Percentiles rank a stretch among this genome's conserved stretches.
phyloP scores from a whole-genome alignment of 2,888 invertebrate species.

The Stenchaetothrips biformis region DNA sequence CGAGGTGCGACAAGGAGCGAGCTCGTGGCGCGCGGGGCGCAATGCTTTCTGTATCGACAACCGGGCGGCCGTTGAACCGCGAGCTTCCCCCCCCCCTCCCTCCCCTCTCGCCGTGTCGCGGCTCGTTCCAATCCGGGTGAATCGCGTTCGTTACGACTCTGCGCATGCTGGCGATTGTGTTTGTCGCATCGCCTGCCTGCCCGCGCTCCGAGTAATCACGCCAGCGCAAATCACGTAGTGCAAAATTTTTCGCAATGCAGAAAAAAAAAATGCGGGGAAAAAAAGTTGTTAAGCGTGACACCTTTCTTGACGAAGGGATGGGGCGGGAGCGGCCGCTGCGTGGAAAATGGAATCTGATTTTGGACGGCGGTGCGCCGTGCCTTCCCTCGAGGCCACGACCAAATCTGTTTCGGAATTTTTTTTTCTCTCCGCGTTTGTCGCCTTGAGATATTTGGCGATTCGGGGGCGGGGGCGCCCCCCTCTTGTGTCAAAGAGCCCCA shows the following conservation, averaged over 20 bases:
- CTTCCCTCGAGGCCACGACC: not conserved
- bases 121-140: too few relatives aligned
- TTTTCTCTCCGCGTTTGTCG: slow-evolving; percentile 7
- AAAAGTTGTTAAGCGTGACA: not conserved
- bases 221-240: not conserved
- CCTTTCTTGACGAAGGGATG: not conserved
- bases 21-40: not conserved
- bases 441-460: slow-evolving; percentile 5
- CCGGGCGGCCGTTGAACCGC: too few relatives aligned
- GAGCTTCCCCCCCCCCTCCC: not conserved
- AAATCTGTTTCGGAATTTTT: slow-evolving; percentile 13
- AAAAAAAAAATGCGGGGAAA: not conserved
- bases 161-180: not conserved
- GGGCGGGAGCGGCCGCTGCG: not conserved
- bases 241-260: not conserved
- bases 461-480: not conserved
- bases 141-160: too few relatives aligned
- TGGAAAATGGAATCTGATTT: slow-evolving; percentile 16
- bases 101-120: not conserved
- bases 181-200: not conserved
- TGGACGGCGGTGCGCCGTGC: not conserved
- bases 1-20: not conserved
- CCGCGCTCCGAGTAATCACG: not conserved
- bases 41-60: too few relatives aligned
- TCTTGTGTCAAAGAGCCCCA: not conserved